Base-by-base conservation (phyloP, 2,113 vertebrate genomes). In the Tauraco erythrolophus region DNA sequence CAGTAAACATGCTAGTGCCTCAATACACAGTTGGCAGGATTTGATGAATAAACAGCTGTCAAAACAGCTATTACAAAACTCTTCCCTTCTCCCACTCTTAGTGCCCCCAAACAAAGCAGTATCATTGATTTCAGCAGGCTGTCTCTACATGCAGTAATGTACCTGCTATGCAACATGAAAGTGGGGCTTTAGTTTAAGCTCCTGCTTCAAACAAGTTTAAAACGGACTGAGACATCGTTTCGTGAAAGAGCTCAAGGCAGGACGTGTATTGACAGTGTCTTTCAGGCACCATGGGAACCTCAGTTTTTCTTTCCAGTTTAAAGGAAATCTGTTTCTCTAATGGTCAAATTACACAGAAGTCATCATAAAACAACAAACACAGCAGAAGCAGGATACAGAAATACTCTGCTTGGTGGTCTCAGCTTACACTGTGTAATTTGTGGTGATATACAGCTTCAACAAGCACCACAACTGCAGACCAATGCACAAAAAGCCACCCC, bases 221-320 rank as follows among this genome's bases (percentile, higher is more conserved):
- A 84, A 75, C 1, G 19, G 46, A 75, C 64, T 4, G 51, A 91
- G 83, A 39, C 13, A 71, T 13, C 1, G 0, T 71, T 84, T 11
- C 54, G 48, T 4, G 1, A 31, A 27, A 35, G 45, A 84, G 46
- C 51, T 25, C 0, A 4, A 84, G 35, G 28, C 39, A 43, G 45
- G 14, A 68, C 9, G 18, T 39, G 19, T 3, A 9, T 1, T 7
- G n/a, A 53, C 0, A 1, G 43, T 4, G 11, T 27, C 35, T 51
- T 66, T 51, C 70, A 69, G 61, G n/a, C 14, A 41, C 24, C 0
- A 3, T 2, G 3, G 6, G 5, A 91, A 81, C n/a, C 23, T 39
- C 43, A 13, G 30, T 11, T 84, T 51, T 81, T 35, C 60, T 64
- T 75, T 71, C 5, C 35, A 41, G 30, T 65, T 48, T 53, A 88